Percentiles rank a stretch among this genome's conserved stretches.
Conservation (phyloP, 2,797 vertebrate species). For the Margarornis squamiger region DNA sequence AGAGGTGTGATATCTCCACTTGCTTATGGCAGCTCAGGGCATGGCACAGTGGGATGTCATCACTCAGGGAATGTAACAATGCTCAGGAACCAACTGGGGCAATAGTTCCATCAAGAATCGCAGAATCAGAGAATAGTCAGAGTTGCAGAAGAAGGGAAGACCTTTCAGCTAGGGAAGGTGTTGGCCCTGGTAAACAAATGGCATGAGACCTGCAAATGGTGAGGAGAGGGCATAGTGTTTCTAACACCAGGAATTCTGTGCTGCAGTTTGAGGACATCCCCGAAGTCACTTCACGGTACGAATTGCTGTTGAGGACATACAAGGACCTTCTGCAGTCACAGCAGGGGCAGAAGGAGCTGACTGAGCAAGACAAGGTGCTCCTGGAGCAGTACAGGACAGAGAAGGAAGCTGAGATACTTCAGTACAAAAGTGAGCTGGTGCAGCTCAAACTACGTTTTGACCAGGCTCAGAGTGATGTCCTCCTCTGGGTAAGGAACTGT, state of each 20-base stretch:
- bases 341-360: conserved; percentile 46
- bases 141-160: neutral
- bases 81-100: neutral
- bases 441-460: neutral
- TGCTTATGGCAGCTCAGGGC: neutral
- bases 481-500: neutral
- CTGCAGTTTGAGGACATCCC: conserved; percentile 70
- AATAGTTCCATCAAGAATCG: neutral
- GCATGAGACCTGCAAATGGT: fast-evolving
- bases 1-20: neutral
- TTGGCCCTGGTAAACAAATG: neutral
- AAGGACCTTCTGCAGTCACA: conserved; percentile 53
- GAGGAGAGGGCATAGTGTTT: neutral
- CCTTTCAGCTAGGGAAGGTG: neutral
- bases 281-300: conserved; percentile 44
- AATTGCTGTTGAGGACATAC: conserved; percentile 27
- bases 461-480: neutral
- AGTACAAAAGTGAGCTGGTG: neutral
- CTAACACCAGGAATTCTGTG: neutral
- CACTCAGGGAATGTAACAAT: fast-evolving
- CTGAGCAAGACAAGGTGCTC: conserved; percentile 15
- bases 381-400: conserved; percentile 50
- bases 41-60: neutral
- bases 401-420: neutral
- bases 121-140: neutral